Evolutionary conservation across 2,113 vertebrate genomes (phyloP).

Genomic region (Alectura lathami): DNA sequence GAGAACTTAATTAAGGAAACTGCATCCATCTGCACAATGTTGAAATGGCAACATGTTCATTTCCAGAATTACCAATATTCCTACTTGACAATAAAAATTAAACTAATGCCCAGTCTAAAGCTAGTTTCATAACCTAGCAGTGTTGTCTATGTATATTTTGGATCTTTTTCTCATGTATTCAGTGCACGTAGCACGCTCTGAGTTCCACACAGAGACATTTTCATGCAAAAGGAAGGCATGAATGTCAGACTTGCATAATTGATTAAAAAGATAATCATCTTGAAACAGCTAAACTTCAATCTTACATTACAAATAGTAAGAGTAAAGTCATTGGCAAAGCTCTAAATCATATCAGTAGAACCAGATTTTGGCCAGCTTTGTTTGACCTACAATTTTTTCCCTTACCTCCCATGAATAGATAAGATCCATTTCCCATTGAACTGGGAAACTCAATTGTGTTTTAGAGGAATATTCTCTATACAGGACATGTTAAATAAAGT

Average conservation of each 20-base stretch:
- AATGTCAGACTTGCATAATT: not conserved
- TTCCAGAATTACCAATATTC: conserved; percentile 16
- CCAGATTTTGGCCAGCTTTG: not conserved
- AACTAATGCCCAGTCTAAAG: not conserved
- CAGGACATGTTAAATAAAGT: not conserved
- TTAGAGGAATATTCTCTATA: not conserved
- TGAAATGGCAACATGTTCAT: not conserved
- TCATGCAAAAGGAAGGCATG: not conserved
- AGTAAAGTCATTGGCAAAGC: not conserved
- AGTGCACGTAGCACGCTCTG: not conserved
- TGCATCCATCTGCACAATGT: not conserved
- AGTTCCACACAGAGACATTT: not conserved
- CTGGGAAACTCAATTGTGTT: not conserved
- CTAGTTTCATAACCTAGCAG: not conserved
- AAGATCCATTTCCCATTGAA: not conserved
- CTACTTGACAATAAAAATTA: not conserved
- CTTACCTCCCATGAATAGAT: not conserved
- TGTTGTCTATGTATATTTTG: not conserved
- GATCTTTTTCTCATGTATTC: not conserved
- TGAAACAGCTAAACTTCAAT: not conserved
- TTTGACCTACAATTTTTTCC: not conserved
- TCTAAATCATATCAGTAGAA: not conserved
- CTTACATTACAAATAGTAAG: not conserved
- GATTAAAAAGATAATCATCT: not conserved
- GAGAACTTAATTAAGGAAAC: conserved; percentile 36